Evolutionary conservation across 2,888 invertebrate species (phyloP), one percentile per base, ranked within the genome.

Genomic region (Eubasilissa splendida): DNA sequence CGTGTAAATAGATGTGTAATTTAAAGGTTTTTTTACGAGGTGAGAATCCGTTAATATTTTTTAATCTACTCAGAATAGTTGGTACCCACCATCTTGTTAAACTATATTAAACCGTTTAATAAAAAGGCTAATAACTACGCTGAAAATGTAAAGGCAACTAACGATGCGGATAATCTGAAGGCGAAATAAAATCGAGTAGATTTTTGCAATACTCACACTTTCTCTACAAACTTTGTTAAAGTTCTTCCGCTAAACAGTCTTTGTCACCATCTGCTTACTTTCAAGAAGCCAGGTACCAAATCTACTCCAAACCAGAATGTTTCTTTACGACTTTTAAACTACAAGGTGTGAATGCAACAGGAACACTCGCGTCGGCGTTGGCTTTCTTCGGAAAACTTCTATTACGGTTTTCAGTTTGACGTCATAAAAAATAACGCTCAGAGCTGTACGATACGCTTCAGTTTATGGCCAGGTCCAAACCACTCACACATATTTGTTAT

Each of bases 281-380:
- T 63, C 63, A 63, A 33, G 63, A 12, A 63, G 63, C 42, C 63
- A 31, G 63, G 63, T 63, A 63, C 63, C 63, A 11, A n/a, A 63
- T 63, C 31, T 63, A 58, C 65, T 33, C 22, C 77, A n/a, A 52
- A 63, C 50, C 60, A 74, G 80, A 66, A 74, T 77, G 77, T 74
- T 65, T 73, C 73, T 80, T 80, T 80, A 80, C 77, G 80, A 77
- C 71, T 77, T 80, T 80, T 63, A 77, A 77, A 77, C 76, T 73
- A 73, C 77, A 77, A 80, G 80, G 77, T 80, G 80, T 65, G 80
- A 80, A 77, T 77, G 80, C 77, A 77, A 14, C 66, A 65, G 14
- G 75, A 33, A 33, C 60, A 33, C 14, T 33, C 59, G 58, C 60
- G 22, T 33, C 42, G 74, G 58, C 33, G 42, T 42, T 42, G 31